Evolutionary conservation across 2,113 vertebrate genomes (phyloP).

Genomic region (Raja brachyura): DNA sequence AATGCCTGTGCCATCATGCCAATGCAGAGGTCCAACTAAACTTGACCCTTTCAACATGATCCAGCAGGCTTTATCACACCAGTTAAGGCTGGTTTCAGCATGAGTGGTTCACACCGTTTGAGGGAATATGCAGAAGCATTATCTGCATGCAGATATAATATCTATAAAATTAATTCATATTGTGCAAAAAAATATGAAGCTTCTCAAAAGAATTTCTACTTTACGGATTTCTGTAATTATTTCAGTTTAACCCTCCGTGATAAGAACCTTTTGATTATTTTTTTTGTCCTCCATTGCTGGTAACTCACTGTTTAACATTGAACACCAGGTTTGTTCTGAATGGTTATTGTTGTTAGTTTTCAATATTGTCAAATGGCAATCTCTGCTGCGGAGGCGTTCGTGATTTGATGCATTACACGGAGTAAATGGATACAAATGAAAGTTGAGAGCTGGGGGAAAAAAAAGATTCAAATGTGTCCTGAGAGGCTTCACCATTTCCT

Average conservation of each 20-base stretch:
- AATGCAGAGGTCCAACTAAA: too few relatives aligned
- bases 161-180: too few relatives aligned
- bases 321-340: not conserved
- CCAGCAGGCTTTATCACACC: too few relatives aligned
- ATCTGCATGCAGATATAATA: too few relatives aligned
- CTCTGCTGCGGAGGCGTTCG: not conserved
- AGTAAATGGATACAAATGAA: constrained; percentile 11
- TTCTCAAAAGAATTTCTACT: too few relatives aligned
- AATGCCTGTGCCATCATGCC: too few relatives aligned
- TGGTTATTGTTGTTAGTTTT: not conserved
- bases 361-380: not conserved
- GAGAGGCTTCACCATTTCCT: not conserved
- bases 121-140: too few relatives aligned
- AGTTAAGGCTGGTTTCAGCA: too few relatives aligned
- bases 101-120: too few relatives aligned
- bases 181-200: too few relatives aligned
- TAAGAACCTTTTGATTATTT: not conserved
- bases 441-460: not conserved
- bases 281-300: not conserved
- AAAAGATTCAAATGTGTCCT: not conserved
- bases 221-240: too few relatives aligned
- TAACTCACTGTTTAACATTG: not conserved
- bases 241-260: not conserved
- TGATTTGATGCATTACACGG: not conserved
- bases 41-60: too few relatives aligned